Conservation (phyloP, 2,113 vertebrate genomes). For the Prionailurus viverrinus region DNA sequence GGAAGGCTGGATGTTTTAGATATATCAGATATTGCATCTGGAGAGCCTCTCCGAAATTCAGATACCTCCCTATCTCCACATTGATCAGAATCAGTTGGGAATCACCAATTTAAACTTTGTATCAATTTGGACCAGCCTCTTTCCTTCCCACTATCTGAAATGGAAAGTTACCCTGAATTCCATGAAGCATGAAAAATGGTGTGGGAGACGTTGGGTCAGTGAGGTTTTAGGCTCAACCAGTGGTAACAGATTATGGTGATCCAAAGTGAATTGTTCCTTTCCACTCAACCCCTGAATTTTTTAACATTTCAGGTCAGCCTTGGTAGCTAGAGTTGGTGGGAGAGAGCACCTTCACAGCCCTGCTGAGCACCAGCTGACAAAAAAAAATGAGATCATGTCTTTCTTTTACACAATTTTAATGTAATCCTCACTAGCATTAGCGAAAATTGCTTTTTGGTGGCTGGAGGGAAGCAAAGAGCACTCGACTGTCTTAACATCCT, state of each 20-base stretch:
- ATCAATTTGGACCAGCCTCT: background rate
- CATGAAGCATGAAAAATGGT: slow-evolving; percentile 44
- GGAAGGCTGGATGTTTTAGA: background rate
- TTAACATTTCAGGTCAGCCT: slow-evolving; percentile 42
- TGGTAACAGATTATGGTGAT: background rate
- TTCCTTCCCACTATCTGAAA: slow-evolving; percentile 39
- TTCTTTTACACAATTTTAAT: slow-evolving; percentile 76
- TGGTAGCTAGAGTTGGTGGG: slow-evolving; percentile 41
- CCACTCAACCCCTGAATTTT: slow-evolving; percentile 19
- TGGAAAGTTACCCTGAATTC: slow-evolving; percentile 37
- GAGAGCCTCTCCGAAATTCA: slow-evolving; percentile 29
- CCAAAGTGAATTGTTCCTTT: background rate
- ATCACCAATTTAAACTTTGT: slow-evolving; percentile 40
- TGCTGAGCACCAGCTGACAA: slow-evolving; percentile 51
- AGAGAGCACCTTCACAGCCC: background rate
- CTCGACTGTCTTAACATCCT: slow-evolving; percentile 86
- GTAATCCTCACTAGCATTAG: slow-evolving; percentile 73
- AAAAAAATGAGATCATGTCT: slow-evolving; percentile 61
- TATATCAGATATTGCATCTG: background rate
- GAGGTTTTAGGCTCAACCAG: slow-evolving; percentile 46
- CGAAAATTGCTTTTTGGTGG: slow-evolving; percentile 80
- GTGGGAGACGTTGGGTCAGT: slow-evolving; percentile 25
- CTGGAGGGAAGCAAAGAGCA: slow-evolving; percentile 77
- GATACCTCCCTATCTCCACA: background rate
- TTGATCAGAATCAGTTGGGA: slow-evolving; percentile 32